A percentile compares a stretch with the other conserved stretches of the same genome.
These are phyloP conservation scores for Cirrhinus molitorella DNA, from an alignment of 2,797 vertebrate genomes.

Conservation along the genomic window DNA sequence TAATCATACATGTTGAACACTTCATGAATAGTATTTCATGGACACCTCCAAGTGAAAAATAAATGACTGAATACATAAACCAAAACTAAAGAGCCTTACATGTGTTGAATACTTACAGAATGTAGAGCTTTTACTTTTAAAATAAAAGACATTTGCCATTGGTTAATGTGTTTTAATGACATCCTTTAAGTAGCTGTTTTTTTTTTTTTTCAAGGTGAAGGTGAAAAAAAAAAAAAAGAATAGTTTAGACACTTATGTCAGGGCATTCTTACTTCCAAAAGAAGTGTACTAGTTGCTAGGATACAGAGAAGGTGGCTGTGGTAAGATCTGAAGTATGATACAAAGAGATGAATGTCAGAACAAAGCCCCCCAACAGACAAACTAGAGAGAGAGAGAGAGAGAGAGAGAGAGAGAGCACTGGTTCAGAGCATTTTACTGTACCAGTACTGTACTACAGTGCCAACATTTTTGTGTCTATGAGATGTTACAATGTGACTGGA, in stretches of 20 bases:
- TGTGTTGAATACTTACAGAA: neutral
- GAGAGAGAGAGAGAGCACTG: neutral
- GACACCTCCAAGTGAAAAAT: neutral
- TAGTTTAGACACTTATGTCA: conserved; percentile 54
- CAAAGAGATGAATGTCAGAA: conserved; percentile 55
- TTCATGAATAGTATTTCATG: neutral
- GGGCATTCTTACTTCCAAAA: conserved; percentile 52
- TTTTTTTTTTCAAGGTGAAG: conserved; percentile 50
- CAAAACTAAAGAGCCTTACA: neutral
- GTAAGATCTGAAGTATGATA: conserved; percentile 61
- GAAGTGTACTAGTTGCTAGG: conserved; percentile 65
- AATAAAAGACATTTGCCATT: conserved; percentile 23
- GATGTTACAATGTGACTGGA: neutral
- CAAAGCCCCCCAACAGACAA: conserved; percentile 53
- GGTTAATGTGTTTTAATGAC: conserved; percentile 29
- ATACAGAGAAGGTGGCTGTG: conserved; percentile 58
- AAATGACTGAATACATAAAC: neutral
- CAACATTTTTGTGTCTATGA: neutral
- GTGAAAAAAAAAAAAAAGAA: conserved; percentile 43
- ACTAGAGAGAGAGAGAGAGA: neutral
- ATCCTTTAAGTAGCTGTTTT: conserved; percentile 14
- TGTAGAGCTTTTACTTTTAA: conserved; percentile 43
- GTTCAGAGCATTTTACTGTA: conserved; percentile 14
- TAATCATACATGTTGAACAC: neutral
- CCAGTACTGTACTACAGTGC: neutral